Percentiles rank a stretch among this genome's conserved stretches.
These are phyloP conservation scores for Tetranychus piercei DNA, from an alignment of 2,888 invertebrate genomes.

Conservation along the genomic window DNA sequence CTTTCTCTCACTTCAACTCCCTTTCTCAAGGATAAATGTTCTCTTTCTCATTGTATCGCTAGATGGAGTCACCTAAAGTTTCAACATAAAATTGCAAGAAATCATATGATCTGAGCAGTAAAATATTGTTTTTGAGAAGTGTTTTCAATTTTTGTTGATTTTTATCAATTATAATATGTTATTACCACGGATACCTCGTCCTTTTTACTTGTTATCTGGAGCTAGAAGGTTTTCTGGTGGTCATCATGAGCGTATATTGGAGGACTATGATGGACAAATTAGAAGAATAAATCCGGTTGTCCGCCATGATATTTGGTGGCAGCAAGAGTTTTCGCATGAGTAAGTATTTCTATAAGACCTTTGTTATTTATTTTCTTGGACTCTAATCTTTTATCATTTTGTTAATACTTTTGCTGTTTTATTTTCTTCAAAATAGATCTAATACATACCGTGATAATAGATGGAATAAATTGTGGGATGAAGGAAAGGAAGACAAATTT, in stretches of 20 bases:
- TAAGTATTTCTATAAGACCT: not conserved
- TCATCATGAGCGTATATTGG: not conserved
- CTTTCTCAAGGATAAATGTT: not conserved
- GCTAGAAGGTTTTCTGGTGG: not conserved
- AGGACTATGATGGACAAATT: not conserved
- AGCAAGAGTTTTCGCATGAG: not conserved
- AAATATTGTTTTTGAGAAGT: too few species aligned
- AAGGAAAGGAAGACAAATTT: not conserved
- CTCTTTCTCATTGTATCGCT: not conserved
- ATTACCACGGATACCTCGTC: not conserved
- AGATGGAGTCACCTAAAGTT: not conserved
- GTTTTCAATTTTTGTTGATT: not conserved
- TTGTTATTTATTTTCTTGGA: not conserved
- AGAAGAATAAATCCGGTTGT: not conserved
- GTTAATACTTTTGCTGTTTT: not conserved
- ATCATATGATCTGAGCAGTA: not conserved
- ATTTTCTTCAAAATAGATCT: not conserved
- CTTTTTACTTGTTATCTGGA: not conserved
- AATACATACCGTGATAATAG: not conserved
- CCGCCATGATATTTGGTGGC: not conserved
- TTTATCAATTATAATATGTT: not conserved
- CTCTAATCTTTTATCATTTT: not conserved
- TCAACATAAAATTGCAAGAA: not conserved
- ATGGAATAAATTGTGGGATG: not conserved
- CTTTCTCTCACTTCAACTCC: not conserved